Base-by-base conservation (phyloP, 2,113 vertebrate genomes). In the Mormyrus lacerda region DNA sequence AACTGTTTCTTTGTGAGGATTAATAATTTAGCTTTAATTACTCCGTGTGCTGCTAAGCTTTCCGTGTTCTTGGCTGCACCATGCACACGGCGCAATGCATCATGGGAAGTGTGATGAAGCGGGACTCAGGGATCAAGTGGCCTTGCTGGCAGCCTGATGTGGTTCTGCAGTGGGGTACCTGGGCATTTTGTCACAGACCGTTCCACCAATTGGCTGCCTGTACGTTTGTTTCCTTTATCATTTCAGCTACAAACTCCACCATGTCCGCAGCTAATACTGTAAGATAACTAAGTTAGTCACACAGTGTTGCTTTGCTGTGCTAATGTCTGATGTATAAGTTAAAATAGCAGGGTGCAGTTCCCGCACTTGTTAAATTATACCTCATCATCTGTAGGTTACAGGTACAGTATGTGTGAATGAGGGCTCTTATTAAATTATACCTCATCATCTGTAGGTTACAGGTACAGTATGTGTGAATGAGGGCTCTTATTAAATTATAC, bases 1-100 rank as follows among this genome's bases (percentile, higher is more conserved):
- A 90, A 93, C 91, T 93, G 90, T 92, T 92, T 91, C 92, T 90
- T 91, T 93, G 89, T 93, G 92, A 13, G 7, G 35, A 42, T 87
- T 65, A 21, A 44, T 44, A 50, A 27, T 58, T 87, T 87, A 53
- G n/a, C 13, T 44, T 17, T 42, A 65, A 61, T 44, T 61, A 61
- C 35, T 65, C 35, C 24, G 51, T 13, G 21, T 6, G n/a, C 27
- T 87, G 4, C 31, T 58, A 53, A 39, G 13, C 48, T 35, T 55
- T 58, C 24, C 47, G 4, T 89, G 92, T 24, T 48, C 65, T 73
- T 39, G 51, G 21, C 45, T 86, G 85, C 5, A 51, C 42, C 19
- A 3, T 8, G 19, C 17, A 0, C 44, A n/a, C 44, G n/a, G 35
- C 13, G 15, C 82, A 84, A 45, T 84, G 82, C 82, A 47, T 44